Evolutionary conservation across 2,888 invertebrate genomes (phyloP), one percentile per base, ranked within the genome.

Genomic region (Tethea ocularis): DNA sequence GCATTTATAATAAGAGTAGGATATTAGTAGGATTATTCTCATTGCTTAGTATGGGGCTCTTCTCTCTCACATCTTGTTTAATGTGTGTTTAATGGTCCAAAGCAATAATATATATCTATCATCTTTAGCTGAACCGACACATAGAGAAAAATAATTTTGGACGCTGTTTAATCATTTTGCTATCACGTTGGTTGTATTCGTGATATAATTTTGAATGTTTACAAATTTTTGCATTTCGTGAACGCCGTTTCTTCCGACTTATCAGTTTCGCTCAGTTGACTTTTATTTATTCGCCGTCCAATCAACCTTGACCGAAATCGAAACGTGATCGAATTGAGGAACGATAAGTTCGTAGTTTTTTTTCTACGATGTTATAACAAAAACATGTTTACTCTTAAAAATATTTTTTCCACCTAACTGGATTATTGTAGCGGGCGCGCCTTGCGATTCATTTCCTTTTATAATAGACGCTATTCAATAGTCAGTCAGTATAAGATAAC

Each of bases 271-370:
- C 60, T 68, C 60, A 46, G 46, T 46, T 46, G 46, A 61, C 56
- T 71, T 57, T 67, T 66, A 66, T 74, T 66, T 65, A 72, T 74
- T 70, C 62, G 63, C 67, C 61, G 53, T 58, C 67, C 62, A 65
- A 66, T 71, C 74, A 80, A 76, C 84, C 83, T 84, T 85, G 84
- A 83, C 80, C 83, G 79, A 79, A 75, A 78, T 75, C 66, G 67
- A 72, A 73, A 69, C 72, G 70, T 76, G 72, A 73, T 76, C 64
- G 61, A 70, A 69, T 66, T 64, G 66, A 71, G 63, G 64, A 67
- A 69, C 57, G 62, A 61, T 60, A 63, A 57, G 26, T 60, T 59
- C 58, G 70, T 62, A 69, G 69, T 70, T 69, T 59, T 63, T 68
- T 61, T 36, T 59, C n/a, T 59, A 53, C 61, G 57, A 46, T 51